Evolutionary conservation across 2,113 vertebrate species (phyloP).

Genomic region (Thamnophis sirtalis): DNA sequence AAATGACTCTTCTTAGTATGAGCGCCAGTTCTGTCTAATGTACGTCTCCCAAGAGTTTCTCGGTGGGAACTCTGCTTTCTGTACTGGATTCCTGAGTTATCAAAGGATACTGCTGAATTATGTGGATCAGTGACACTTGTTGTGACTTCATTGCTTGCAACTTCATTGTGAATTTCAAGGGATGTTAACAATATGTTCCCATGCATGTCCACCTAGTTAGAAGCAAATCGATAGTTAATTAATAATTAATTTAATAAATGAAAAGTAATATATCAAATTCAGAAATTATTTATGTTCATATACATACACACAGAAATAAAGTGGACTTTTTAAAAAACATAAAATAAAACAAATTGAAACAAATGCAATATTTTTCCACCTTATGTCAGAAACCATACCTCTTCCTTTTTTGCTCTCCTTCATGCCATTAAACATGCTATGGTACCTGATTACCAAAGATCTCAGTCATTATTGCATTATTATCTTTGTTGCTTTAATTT

Average conservation of each 20-base stretch:
- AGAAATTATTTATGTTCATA: not conserved
- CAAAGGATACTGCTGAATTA: constrained; percentile 89
- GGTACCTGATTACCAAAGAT: not conserved
- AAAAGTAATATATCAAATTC: not conserved
- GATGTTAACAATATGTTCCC: constrained; percentile 93
- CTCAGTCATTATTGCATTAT: not conserved
- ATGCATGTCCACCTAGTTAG: constrained; percentile 85
- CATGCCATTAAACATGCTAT: not conserved
- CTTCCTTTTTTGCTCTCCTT: not conserved
- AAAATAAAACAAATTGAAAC: not conserved
- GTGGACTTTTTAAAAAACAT: not conserved
- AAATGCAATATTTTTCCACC: not conserved
- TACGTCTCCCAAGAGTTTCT: constrained; percentile 71
- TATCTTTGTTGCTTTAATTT: not conserved
- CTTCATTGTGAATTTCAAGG: constrained; percentile 95
- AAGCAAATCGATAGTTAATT: constrained; percentile 23
- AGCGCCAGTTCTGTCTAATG: constrained; percentile 75
- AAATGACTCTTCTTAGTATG: constrained; percentile 84
- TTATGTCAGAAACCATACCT: not conserved
- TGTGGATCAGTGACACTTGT: constrained; percentile 77
- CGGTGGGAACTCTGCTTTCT: constrained; percentile 80
- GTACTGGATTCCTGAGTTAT: constrained; percentile 92
- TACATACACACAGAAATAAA: not conserved
- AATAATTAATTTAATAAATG: constrained; percentile 17
- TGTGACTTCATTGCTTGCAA: constrained; percentile 83